These are phyloP conservation scores for Hylomyscus alleni DNA, from an alignment of 2,797 vertebrate species.

Conservation along the genomic window DNA sequence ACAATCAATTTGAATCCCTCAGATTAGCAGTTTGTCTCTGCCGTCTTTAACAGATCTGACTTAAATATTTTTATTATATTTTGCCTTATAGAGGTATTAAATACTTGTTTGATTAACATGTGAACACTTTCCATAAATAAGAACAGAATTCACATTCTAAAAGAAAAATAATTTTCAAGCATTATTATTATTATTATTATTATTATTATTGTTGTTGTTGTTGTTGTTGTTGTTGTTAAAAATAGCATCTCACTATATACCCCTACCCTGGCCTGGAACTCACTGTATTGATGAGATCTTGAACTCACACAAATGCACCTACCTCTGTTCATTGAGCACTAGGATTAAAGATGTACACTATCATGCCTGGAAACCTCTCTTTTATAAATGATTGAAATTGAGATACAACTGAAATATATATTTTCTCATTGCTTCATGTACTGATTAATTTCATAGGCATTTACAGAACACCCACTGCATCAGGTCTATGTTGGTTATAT, in stretches of 20 bases:
- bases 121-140: background rate
- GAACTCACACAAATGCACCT: background rate
- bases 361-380: background rate
- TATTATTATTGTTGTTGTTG: too few species aligned
- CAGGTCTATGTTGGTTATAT: accelerated
- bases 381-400: slow-evolving; percentile 7
- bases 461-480: accelerated
- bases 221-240: too few species aligned
- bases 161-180: background rate
- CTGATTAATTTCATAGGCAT: background rate
- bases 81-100: background rate
- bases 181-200: too few species aligned
- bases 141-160: slow-evolving; percentile 33
- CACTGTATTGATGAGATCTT: background rate
- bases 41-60: background rate
- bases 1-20: background rate
- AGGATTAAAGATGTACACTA: background rate
- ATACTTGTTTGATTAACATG: background rate
- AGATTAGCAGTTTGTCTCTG: background rate
- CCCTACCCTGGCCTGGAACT: background rate
- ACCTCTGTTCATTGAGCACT: background rate
- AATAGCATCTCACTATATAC: background rate
- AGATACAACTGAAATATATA: background rate
- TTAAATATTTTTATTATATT: slow-evolving; percentile 22
- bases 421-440: background rate